phyloP scores from a whole-genome alignment of 2,113 vertebrate species.

The Orientallactaga bullata region DNA sequence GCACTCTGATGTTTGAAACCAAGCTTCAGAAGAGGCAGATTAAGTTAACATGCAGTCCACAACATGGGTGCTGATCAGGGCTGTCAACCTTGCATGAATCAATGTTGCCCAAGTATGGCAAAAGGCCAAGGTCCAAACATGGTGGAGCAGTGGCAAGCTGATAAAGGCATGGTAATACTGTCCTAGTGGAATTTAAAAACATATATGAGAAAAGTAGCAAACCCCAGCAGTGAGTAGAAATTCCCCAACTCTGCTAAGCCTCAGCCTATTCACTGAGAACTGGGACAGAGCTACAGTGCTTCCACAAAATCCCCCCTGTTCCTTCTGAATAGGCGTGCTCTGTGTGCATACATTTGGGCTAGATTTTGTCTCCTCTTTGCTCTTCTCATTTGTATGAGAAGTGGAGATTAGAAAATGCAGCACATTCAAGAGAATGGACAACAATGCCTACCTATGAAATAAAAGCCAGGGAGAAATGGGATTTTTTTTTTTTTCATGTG shows the following conservation, averaged over 20 bases:
- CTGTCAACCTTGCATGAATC: no score
- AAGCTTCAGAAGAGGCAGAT: conserved; percentile 15
- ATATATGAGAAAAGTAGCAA: neutral
- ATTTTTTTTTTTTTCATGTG: neutral
- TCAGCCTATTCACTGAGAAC: neutral
- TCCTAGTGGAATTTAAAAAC: neutral
- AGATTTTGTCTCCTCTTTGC: neutral
- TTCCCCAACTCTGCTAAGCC: neutral
- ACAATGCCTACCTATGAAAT: conserved; percentile 2
- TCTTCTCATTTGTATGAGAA: conserved; percentile 36
- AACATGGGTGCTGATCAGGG: neutral
- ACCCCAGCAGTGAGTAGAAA: neutral
- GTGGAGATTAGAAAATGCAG: conserved; percentile 37
- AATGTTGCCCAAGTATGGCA: neutral
- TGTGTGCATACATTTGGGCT: neutral
- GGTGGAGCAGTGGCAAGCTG: no score
- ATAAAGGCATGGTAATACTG: neutral
- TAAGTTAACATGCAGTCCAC: neutral
- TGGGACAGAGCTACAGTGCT: neutral
- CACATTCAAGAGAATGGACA: neutral
- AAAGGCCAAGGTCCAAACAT: neutral
- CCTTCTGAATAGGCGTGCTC: neutral
- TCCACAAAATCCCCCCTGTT: neutral
- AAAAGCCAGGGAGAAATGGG: neutral
- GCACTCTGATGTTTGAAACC: neutral